Evolutionary conservation across 2,888 invertebrate genomes (phyloP).

Genomic region (Drosophila falleni): DNA sequence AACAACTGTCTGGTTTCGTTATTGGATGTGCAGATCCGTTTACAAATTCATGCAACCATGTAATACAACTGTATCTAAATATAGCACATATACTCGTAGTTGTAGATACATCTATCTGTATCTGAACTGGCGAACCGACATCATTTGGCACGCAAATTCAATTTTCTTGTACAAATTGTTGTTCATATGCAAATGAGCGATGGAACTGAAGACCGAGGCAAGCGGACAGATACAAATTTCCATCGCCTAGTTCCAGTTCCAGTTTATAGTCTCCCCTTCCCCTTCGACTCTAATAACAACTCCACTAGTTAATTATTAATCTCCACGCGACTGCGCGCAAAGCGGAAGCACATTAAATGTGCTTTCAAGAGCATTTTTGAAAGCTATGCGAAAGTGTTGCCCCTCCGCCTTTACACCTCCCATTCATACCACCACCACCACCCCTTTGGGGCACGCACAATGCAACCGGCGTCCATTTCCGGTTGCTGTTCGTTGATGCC

Average conservation of each 20-base stretch:
- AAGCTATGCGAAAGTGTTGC: constrained; percentile 49
- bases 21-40: constrained; percentile 8
- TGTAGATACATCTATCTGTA: neutral
- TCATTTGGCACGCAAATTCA: constrained; percentile 34
- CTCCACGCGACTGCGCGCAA: constrained; percentile 51
- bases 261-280: constrained; percentile 5
- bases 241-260: constrained; percentile 17
- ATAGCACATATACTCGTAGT: constrained; percentile 2
- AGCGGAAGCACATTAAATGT: constrained; percentile 61
- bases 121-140: constrained; percentile 2
- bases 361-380: constrained; percentile 41
- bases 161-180: constrained; percentile 17
- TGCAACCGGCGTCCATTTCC: constrained; percentile 44
- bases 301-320: constrained; percentile 23
- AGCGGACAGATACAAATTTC: constrained; percentile 17
- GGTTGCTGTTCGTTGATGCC: constrained; percentile 19
- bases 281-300: constrained; percentile 1
- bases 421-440: constrained; percentile 3
- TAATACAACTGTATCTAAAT: constrained; percentile 7
- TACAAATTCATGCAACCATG: constrained; percentile 10
- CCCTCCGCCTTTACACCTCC: neutral
- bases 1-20: constrained; percentile 10
- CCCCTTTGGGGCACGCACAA: constrained; percentile 26
- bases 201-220: constrained; percentile 4
- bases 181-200: constrained; percentile 37